A percentile compares a stretch with the other conserved stretches of the same genome.
phyloP scores from a whole-genome alignment of 2,888 invertebrate species.

The Priocnemis perturbator region DNA sequence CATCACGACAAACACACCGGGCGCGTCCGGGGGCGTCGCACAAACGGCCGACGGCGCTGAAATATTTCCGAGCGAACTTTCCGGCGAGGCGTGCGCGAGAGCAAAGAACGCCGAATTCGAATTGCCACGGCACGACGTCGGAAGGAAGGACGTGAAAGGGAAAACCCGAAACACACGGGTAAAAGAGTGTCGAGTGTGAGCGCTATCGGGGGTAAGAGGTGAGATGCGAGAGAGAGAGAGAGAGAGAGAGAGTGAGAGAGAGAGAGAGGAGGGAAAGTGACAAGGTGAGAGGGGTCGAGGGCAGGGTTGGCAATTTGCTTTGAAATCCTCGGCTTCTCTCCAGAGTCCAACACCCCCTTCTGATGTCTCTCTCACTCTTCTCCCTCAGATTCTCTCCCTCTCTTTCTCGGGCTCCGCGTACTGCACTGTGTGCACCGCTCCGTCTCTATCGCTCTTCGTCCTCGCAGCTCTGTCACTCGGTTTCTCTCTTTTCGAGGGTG shows the following conservation, averaged over 20 bases:
- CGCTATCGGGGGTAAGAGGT: conserved; percentile 7
- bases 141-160: conserved; percentile 14
- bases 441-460: conserved; percentile 28
- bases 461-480: conserved; percentile 28
- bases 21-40: no score
- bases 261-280: conserved; percentile 1
- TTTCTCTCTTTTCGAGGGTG: conserved; percentile 2
- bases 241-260: not conserved
- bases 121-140: conserved; percentile 14
- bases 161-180: conserved; percentile 28
- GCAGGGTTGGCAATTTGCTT: conserved; percentile 59
- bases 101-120: conserved; percentile 24
- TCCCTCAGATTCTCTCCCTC: not conserved
- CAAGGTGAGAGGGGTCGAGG: conserved; percentile 18
- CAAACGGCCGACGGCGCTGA: no score
- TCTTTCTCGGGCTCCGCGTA: not conserved
- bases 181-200: conserved; percentile 15
- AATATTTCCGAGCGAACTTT: no score
- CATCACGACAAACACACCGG: no score
- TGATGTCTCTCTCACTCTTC: conserved; percentile 8
- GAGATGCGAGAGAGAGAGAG: conserved; percentile 29
- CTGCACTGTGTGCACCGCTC: not conserved
- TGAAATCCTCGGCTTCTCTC: conserved; percentile 51
- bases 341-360: conserved; percentile 27
- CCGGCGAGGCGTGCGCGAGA: conserved; percentile 8